Base-by-base conservation (phyloP, 2,888 invertebrate genomes). In the Gerris lacustris region DNA sequence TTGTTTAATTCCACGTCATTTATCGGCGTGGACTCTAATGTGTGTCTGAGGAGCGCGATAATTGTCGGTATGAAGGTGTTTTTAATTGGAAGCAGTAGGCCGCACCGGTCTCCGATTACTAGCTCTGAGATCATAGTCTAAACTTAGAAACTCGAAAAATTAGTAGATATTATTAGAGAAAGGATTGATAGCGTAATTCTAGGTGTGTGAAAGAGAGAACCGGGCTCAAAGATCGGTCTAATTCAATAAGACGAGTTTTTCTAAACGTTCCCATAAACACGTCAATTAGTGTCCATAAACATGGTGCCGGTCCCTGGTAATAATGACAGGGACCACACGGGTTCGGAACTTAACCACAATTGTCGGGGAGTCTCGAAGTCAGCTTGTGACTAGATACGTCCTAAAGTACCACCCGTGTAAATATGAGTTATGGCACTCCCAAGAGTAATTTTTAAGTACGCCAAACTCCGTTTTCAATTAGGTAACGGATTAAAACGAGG, bases 211-310 rank as follows among this genome's bases (percentile, higher is more conserved):
- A 31, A 31, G 31, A 31, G 31, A 31, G 31, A 31, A 31, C 31
- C 31, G 31, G 15, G 55, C 55, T 55, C 15, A 5, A 15, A 55
- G 15, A 11, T 55, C 11, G 55, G 55, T 55, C 15, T 55, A 55
- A 55, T 55, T 55, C 55, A 55, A 55, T 55, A 55, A 55, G 55
- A 55, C 9, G 55, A 15, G 55, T 55, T 55, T 55, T 55, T 55
- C 55, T 9, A 55, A 55, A 55, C 9, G 55, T 55, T 55, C 2
- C 55, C 55, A 15, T 55, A 55, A 55, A 55, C 55, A 55, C 55
- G 55, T 55, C 55, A 55, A 55, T 55, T 55, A 55, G 15, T 55
- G 55, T 55, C 15, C 55, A 55, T 55, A 55, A 55, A 55, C 55
- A 55, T 55, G 55, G 55, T 11, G 55, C 15, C 55, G 55, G 55